Conservation (phyloP, 2,888 invertebrate genomes). For the Acrocera orbiculus region DNA sequence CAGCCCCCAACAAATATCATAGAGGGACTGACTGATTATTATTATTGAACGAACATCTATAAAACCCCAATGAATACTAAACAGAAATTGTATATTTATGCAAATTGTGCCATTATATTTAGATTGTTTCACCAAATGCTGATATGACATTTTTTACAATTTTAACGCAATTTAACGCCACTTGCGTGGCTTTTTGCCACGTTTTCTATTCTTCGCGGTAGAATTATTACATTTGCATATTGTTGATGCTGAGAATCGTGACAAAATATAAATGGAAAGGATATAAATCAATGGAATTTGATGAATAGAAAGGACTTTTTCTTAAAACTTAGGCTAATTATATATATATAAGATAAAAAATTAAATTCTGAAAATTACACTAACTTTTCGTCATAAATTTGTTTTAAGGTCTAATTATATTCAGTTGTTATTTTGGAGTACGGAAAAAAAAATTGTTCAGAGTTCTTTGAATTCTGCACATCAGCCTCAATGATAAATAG, state of each 20-base stretch:
- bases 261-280: conserved; percentile 4
- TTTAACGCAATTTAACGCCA: conserved; percentile 12
- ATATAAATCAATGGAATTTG: too few relatives aligned
- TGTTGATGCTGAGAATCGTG: conserved; percentile 8
- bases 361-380: too few relatives aligned
- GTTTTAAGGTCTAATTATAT: too few relatives aligned
- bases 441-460: too few relatives aligned
- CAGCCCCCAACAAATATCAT: conserved; percentile 1
- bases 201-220: conserved; percentile 4
- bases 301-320: too few relatives aligned
- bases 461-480: too few relatives aligned
- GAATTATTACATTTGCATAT: conserved; percentile 8
- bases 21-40: conserved; percentile 11
- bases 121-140: conserved; percentile 13
- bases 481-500: too few relatives aligned
- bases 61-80: conserved; percentile 13
- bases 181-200: conserved; percentile 6
- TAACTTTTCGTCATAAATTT: too few relatives aligned
- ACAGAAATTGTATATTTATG: conserved; percentile 13
- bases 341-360: too few relatives aligned
- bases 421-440: too few relatives aligned
- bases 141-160: conserved; percentile 13
- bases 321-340: too few relatives aligned
- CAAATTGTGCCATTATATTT: conserved; percentile 12
- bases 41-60: conserved; percentile 11